Percentiles rank a stretch among this genome's conserved stretches.
These are phyloP conservation scores for Myotis yumanensis DNA, from an alignment of 2,113 vertebrate species.

Conservation along the genomic window DNA sequence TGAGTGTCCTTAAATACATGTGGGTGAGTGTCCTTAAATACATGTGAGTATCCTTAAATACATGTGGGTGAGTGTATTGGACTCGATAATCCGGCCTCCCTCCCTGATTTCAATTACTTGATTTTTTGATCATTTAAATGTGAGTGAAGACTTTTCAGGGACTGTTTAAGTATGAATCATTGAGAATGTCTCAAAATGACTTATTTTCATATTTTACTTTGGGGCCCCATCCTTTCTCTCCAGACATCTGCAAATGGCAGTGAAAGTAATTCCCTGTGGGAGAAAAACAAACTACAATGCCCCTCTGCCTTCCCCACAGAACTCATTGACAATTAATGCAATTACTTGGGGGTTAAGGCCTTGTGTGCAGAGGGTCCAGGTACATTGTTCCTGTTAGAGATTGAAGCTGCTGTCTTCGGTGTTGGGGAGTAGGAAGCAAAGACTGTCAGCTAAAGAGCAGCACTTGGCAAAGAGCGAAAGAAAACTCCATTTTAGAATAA, in stretches of 20 bases:
- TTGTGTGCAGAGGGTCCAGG: slow-evolving; percentile 8
- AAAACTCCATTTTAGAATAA: slow-evolving; percentile 33
- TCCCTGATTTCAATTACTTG: neutral
- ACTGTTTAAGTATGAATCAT: slow-evolving; percentile 7
- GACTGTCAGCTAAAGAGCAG: neutral
- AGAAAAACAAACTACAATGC: neutral
- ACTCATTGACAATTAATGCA: neutral
- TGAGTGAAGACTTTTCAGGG: slow-evolving; percentile 1
- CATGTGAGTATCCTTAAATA: too few relatives aligned
- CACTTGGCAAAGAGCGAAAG: neutral
- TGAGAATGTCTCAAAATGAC: slow-evolving; percentile 46
- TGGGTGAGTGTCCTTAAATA: neutral
- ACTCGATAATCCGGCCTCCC: neutral
- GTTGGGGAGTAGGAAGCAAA: neutral
- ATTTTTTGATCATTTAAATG: slow-evolving; percentile 42
- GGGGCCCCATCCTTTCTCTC: neutral
- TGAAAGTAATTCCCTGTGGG: neutral
- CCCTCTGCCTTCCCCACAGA: neutral
- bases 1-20: too few relatives aligned
- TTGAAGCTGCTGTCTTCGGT: neutral
- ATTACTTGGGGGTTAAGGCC: neutral
- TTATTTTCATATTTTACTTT: slow-evolving; percentile 43
- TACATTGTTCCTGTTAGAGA: slow-evolving; percentile 5
- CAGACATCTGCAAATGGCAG: neutral
- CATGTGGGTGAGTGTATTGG: neutral